Conservation (phyloP, 2,113 vertebrate species). For the Tautogolabrus adspersus region DNA sequence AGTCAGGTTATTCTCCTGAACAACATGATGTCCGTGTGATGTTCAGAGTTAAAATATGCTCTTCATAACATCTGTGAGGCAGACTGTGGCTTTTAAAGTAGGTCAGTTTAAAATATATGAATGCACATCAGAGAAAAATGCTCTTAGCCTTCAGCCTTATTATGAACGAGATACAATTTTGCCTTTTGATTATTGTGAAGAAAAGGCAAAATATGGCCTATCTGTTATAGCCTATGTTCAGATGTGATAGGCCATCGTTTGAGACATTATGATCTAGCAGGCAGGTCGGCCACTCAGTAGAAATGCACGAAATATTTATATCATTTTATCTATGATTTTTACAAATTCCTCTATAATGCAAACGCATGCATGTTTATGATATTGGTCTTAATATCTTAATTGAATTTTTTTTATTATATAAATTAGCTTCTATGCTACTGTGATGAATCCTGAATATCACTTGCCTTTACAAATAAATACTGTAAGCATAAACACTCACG, state of each 20-base stretch:
- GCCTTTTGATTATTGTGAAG: not conserved
- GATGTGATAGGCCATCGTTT: constrained; percentile 22
- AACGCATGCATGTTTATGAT: constrained; percentile 16
- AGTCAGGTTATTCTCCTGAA: not conserved
- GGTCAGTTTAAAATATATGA: constrained; percentile 55
- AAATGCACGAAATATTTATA: not conserved
- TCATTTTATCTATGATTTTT: not conserved
- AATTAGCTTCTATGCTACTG: constrained; percentile 33
- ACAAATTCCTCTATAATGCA: not conserved
- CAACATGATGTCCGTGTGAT: not conserved
- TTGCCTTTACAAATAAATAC: constrained; percentile 5
- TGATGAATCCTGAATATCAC: not conserved
- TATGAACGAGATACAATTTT: not conserved
- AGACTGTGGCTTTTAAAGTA: constrained; percentile 37
- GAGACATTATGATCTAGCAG: not conserved
- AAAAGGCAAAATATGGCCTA: not conserved
- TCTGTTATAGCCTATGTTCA: not conserved
- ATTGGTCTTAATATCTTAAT: not conserved
- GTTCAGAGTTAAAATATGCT: constrained; percentile 1
- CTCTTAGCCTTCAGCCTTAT: not conserved
- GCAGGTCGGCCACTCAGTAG: not conserved
- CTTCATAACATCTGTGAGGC: constrained; percentile 5
- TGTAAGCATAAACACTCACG: not conserved
- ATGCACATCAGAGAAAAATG: not conserved
- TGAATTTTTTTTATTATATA: constrained; percentile 11